phyloP scores from a whole-genome alignment of 1,140 invertebrate species.

The Leptopilina boulardi region DNA sequence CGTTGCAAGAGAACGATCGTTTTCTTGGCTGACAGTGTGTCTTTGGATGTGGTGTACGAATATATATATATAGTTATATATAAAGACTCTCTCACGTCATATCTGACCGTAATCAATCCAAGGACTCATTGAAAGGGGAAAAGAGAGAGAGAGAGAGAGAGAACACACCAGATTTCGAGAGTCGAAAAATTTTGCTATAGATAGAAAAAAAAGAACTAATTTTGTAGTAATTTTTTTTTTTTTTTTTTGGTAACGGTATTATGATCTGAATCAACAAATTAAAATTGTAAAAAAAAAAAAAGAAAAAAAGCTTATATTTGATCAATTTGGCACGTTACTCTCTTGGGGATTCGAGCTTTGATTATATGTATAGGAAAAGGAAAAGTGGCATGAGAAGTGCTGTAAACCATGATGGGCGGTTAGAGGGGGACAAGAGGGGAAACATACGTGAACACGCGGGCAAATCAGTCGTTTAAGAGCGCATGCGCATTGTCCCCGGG shows the following conservation, averaged over 20 bases:
- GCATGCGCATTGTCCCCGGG: conserved; percentile 70
- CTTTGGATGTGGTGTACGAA: conserved; percentile 19
- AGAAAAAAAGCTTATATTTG: too few relatives aligned
- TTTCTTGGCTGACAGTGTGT: conserved; percentile 14
- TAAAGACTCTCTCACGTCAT: conserved; percentile 42
- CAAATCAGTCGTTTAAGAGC: conserved; percentile 56
- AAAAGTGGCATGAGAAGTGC: not conserved
- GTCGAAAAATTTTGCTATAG: too few relatives aligned
- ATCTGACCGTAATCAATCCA: conserved; percentile 56
- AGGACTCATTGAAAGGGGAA: conserved; percentile 57
- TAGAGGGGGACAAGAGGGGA: conserved; percentile 34
- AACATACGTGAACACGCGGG: conserved; percentile 65
- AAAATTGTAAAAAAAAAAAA: too few relatives aligned
- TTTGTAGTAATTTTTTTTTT: too few relatives aligned
- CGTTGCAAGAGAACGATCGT: conserved; percentile 16
- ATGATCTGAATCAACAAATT: too few relatives aligned
- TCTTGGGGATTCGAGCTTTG: conserved; percentile 50
- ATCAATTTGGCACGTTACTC: conserved; percentile 11
- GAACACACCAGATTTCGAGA: too few relatives aligned
- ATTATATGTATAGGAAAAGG: conserved; percentile 35
- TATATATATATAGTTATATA: not conserved
- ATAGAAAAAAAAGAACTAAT: too few relatives aligned
- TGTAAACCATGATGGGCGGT: conserved; percentile 25
- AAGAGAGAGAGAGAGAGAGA: too few relatives aligned
- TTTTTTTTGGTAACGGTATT: too few relatives aligned